phyloP scores from a whole-genome alignment of 2,797 vertebrate genomes.

The Halcyon badia region DNA sequence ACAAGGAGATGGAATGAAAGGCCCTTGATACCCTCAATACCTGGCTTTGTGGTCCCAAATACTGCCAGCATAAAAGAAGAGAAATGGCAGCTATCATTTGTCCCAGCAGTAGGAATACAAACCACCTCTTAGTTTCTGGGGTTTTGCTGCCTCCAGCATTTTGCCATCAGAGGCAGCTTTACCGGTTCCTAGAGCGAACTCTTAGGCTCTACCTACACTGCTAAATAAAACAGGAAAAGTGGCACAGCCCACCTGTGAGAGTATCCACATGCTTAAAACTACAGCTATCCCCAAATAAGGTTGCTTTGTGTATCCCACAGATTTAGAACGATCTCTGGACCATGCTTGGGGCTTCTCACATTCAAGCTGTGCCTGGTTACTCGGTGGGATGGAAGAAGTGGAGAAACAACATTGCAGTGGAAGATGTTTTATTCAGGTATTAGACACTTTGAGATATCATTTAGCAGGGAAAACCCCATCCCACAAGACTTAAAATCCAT shows the following conservation, averaged over 20 bases:
- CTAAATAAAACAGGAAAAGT: not conserved
- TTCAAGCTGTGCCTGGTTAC: not conserved
- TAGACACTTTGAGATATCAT: not conserved
- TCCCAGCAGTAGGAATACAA: not conserved
- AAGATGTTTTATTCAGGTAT: not conserved
- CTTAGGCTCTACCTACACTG: not conserved
- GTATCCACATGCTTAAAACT: not conserved
- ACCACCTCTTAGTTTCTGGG: not conserved
- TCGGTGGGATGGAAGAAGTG: not conserved
- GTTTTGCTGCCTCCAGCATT: not conserved
- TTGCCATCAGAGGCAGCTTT: not conserved
- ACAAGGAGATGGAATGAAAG: not conserved
- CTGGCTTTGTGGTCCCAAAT: not conserved
- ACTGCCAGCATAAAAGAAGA: not conserved
- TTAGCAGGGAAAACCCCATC: not conserved
- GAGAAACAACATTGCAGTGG: not conserved
- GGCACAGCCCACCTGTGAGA: not conserved
- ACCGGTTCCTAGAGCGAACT: not conserved
- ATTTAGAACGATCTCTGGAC: not conserved
- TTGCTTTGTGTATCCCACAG: not conserved
- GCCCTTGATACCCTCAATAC: not conserved
- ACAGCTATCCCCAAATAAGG: not conserved
- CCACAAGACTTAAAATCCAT: not conserved
- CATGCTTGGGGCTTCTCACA: not conserved
- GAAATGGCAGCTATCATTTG: not conserved